These are phyloP conservation scores for Helogale parvula DNA, from an alignment of 2,113 vertebrate species.

Conservation along the genomic window DNA sequence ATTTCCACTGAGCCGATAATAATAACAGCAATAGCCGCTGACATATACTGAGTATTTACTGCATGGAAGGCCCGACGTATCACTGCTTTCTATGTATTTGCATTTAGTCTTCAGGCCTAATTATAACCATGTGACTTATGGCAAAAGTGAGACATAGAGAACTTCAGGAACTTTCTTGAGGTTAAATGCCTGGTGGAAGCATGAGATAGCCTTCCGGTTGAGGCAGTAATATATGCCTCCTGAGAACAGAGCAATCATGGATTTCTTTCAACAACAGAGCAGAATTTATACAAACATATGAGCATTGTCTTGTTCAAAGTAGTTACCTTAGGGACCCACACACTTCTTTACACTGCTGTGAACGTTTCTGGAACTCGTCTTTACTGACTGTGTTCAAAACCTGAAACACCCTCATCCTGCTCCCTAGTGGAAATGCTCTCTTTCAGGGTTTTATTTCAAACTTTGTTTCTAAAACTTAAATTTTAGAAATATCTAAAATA, in stretches of 20 bases:
- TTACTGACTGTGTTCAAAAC: slow-evolving; percentile 34
- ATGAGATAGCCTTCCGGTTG: not conserved
- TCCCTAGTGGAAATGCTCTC: not conserved
- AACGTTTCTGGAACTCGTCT: not conserved
- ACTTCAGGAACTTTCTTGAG: not conserved
- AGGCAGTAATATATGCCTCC: not conserved
- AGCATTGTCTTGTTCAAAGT: not conserved
- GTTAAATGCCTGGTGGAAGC: not conserved
- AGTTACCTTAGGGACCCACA: not conserved
- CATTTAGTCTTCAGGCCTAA: slow-evolving; percentile 26
- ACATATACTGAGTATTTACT: not conserved
- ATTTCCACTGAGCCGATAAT: not conserved
- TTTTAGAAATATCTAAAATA: not conserved
- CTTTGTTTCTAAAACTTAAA: not conserved
- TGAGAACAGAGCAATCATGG: slow-evolving; percentile 6
- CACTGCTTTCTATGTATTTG: not conserved
- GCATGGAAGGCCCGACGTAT: not conserved
- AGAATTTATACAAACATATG: not conserved
- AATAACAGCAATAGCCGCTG: not conserved
- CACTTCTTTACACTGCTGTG: not conserved
- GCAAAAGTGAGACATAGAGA: slow-evolving; percentile 22
- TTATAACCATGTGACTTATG: not conserved
- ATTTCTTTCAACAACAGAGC: not conserved
- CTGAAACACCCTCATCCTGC: not conserved
- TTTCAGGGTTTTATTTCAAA: not conserved